Evolutionary conservation across 1,140 invertebrate genomes (phyloP).

Genomic region (Trachelipus rathkii): DNA sequence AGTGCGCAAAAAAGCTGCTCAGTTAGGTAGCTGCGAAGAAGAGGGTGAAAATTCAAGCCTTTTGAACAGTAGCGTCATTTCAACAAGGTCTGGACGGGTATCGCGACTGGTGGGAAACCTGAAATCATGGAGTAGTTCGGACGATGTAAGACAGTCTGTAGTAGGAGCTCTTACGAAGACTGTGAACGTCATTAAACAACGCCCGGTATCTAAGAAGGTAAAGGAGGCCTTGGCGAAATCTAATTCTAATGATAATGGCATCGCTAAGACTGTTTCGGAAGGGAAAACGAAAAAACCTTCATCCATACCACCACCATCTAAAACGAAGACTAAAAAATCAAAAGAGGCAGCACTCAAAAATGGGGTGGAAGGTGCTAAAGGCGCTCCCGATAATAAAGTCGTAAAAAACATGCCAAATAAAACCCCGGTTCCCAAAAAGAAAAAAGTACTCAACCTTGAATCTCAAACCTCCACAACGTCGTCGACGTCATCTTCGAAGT

Average conservation of each 20-base stretch:
- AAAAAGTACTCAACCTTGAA: background rate
- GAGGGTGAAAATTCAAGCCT: background rate
- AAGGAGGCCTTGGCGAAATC: constrained; percentile 28
- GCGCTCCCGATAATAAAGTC: background rate
- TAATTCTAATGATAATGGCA: background rate
- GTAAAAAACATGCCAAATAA: background rate
- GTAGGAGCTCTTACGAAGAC: constrained; percentile 40
- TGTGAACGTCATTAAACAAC: constrained; percentile 37
- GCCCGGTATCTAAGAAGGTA: constrained; percentile 28
- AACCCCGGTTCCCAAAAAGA: background rate
- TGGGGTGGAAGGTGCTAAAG: background rate
- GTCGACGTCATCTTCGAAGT: background rate
- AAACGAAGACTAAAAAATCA: background rate
- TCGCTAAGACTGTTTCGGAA: background rate
- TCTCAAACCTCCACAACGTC: background rate
- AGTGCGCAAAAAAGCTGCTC: constrained; percentile 36
- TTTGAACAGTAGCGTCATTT: background rate
- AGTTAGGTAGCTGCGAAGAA: constrained; percentile 29
- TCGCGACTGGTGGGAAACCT: constrained; percentile 39
- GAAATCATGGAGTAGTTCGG: constrained; percentile 43
- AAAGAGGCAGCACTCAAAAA: background rate
- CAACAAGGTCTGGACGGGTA: constrained; percentile 26
- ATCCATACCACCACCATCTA: background rate
- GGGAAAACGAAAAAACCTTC: background rate
- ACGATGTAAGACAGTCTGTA: constrained; percentile 40